Evolutionary conservation across 2,113 vertebrate species (phyloP).

Genomic region (Cephalopholis sonnerati): DNA sequence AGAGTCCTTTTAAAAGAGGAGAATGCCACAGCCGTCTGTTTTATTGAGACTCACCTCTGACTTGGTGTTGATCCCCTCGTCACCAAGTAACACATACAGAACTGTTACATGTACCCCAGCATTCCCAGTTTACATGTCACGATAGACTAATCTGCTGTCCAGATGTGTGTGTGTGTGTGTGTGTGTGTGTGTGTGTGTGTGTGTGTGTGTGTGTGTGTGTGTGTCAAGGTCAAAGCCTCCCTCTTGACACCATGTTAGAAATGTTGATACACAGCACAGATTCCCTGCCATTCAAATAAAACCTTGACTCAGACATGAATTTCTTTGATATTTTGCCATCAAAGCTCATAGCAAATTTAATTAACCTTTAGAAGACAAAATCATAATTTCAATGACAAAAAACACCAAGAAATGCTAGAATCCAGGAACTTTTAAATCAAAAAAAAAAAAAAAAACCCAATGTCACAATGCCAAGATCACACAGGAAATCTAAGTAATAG

Average conservation of each 20-base stretch:
- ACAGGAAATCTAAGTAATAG: background rate
- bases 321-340: background rate
- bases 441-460: background rate
- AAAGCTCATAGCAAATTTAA: background rate
- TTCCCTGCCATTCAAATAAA: background rate
- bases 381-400: background rate
- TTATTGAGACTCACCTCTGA: constrained; percentile 29
- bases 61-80: constrained; percentile 34
- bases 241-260: background rate
- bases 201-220: background rate
- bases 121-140: constrained; percentile 46
- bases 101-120: constrained; percentile 36
- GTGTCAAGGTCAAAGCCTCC: constrained; percentile 36
- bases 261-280: background rate
- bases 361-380: background rate
- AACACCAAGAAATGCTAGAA: background rate
- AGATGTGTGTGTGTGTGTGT: constrained; percentile 27
- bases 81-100: constrained; percentile 46
- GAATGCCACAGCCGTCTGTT: constrained; percentile 31
- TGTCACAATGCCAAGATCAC: background rate
- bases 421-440: background rate
- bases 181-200: constrained; percentile 21
- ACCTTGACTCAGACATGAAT: background rate
- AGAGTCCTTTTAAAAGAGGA: constrained; percentile 23
- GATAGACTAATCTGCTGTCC: constrained; percentile 31